phyloP scores from a whole-genome alignment of 2,888 invertebrate genomes.

The Platerodrilus igneus region DNA sequence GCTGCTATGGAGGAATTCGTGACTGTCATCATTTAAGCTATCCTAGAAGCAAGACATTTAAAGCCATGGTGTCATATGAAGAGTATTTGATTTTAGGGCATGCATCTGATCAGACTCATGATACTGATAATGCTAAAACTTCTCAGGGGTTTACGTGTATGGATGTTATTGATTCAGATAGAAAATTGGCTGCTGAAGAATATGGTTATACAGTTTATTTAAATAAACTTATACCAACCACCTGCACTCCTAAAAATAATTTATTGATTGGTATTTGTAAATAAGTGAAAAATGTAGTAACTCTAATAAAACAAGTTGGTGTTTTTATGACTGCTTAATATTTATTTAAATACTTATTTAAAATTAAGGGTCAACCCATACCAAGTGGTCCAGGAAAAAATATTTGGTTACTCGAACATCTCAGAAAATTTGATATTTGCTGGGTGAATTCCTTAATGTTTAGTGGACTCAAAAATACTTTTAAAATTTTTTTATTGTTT shows the following conservation, averaged over 20 bases:
- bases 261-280: constrained; percentile 62
- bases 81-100: constrained; percentile 82
- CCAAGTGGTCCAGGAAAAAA: no score
- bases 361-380: no score
- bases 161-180: constrained; percentile 83
- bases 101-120: constrained; percentile 89
- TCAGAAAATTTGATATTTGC: no score
- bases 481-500: no score
- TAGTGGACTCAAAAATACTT: no score
- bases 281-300: no score
- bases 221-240: constrained; percentile 70
- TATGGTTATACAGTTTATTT: constrained; percentile 71
- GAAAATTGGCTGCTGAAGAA: constrained; percentile 70
- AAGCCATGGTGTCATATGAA: constrained; percentile 30
- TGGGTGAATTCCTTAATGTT: no score
- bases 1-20: constrained; percentile 88
- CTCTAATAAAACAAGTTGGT: background rate
- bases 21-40: constrained; percentile 75
- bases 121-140: constrained; percentile 62
- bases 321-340: no score
- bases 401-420: no score
- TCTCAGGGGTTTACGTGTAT: constrained; percentile 79
- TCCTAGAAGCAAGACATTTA: constrained; percentile 70
- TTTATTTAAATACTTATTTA: no score
- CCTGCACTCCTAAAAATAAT: constrained; percentile 91